phyloP scores from a whole-genome alignment of 2,113 vertebrate species.

The Danionella cerebrum region DNA sequence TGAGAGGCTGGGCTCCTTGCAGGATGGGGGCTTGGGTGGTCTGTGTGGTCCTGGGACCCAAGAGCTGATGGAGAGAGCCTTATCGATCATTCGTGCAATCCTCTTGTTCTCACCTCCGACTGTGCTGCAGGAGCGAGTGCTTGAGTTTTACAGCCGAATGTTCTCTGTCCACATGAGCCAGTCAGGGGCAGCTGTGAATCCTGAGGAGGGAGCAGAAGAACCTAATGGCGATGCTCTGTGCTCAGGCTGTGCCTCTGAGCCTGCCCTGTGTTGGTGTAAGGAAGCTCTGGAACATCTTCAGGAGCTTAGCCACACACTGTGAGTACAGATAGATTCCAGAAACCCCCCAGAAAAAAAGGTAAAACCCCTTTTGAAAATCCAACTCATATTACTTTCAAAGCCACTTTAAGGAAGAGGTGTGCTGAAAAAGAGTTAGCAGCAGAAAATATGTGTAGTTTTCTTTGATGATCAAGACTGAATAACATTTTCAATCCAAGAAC shows the following conservation, averaged over 20 bases:
- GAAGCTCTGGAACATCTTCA: slow-evolving; percentile 79
- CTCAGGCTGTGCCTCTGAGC: slow-evolving; percentile 66
- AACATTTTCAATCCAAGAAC: too few species aligned
- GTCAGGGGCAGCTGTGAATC: slow-evolving; percentile 46
- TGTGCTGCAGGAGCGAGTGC: slow-evolving; percentile 77
- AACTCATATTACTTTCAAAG: too few species aligned
- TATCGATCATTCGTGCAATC: slow-evolving; percentile 81
- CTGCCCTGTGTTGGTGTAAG: slow-evolving; percentile 78
- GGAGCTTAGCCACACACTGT: slow-evolving; percentile 85
- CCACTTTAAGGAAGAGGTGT: too few species aligned
- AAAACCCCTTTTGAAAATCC: too few species aligned
- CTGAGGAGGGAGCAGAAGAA: slow-evolving; percentile 45
- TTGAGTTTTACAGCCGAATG: slow-evolving; percentile 84
- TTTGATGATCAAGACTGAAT: too few species aligned
- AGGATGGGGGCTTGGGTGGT: slow-evolving; percentile 51
- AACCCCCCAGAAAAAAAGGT: too few species aligned
- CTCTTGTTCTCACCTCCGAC: slow-evolving; percentile 83
- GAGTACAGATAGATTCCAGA: too few species aligned
- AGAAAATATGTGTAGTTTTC: too few species aligned
- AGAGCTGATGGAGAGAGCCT: slow-evolving; percentile 74
- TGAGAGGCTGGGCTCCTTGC: slow-evolving; percentile 75
- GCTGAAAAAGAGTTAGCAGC: too few species aligned
- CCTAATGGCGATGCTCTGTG: slow-evolving; percentile 52
- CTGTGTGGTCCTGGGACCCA: slow-evolving; percentile 66
- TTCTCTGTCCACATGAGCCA: slow-evolving; percentile 85